Evolutionary conservation across 2,888 invertebrate genomes (phyloP).

Genomic region (Gymnosoma rotundatum): DNA sequence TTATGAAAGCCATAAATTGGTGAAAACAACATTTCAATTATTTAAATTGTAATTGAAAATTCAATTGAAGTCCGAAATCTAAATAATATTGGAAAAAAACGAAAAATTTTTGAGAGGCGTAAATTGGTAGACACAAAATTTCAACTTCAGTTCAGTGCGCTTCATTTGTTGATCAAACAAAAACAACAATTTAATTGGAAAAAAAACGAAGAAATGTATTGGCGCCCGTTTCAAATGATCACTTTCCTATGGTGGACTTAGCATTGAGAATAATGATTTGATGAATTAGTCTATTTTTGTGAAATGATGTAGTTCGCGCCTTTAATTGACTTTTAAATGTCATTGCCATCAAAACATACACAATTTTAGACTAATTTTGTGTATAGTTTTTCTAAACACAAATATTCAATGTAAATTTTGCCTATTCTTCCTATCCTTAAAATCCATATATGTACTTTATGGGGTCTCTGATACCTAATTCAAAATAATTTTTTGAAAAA

Average conservation of each 20-base stretch:
- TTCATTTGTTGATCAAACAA: background rate
- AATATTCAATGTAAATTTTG: constrained; percentile 25
- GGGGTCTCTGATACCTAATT: constrained; percentile 71
- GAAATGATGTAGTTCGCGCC: constrained; percentile 31
- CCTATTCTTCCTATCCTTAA: constrained; percentile 68
- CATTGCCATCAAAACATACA: constrained; percentile 41
- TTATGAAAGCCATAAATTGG: too few species aligned
- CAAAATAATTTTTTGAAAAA: constrained; percentile 60
- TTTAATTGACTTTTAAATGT: background rate
- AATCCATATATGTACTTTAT: constrained; percentile 70
- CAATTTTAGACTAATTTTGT: constrained; percentile 46
- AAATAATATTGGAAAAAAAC: too few species aligned
- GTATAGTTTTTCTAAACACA: background rate
- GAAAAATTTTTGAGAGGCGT: too few species aligned
- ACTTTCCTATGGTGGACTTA: constrained; percentile 45
- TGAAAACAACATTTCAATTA: background rate
- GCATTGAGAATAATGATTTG: constrained; percentile 50
- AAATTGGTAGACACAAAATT: background rate
- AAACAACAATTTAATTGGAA: background rate
- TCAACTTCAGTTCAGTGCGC: background rate
- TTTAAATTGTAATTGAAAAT: background rate
- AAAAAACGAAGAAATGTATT: background rate
- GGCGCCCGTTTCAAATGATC: constrained; percentile 43
- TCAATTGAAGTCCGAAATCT: background rate
- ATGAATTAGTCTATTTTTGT: constrained; percentile 52